Evolutionary conservation across 2,888 invertebrate species (phyloP), one percentile per base, ranked within the genome.

Genomic region (Drosophila austrosaltans): DNA sequence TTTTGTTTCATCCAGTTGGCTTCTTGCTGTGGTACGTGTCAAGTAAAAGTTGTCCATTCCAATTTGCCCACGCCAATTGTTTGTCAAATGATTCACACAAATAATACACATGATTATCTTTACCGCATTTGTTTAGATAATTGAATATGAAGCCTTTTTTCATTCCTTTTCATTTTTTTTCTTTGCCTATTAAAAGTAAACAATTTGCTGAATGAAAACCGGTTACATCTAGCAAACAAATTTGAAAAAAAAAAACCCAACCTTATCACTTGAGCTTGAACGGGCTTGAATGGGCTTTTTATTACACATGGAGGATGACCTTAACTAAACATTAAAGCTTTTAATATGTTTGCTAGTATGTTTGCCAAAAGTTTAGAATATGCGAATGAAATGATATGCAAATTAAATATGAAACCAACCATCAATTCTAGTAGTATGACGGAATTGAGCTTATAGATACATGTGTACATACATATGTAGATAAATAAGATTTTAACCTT

Each of bases 211-310:
- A 32, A 39, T 32, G 39, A 48, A 63, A 71, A 72, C 71, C 66
- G 72, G 71, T 71, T 72, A 20, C 30, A 53, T 53, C 44, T 59
- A 44, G 39, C 72, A 72, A 69, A 68, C 44, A 56, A 25, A 54
- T 67, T 59, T 12, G 2, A 10, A 48, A 10, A 48, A 10, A 48
- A 48, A 48, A 48, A 48, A 25, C 10, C 25, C 48, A 48, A 48
- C 39, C 22, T 39, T 68, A 68, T 66, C 68, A 68, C 44, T 71
- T 72, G 72, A 71, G 72, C 71, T 72, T 71, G 72, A 72, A 72
- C 72, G 60, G 2, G 25, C 7, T 16, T 16, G 16, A 58, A 40
- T 58, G 7, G 58, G 73, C 48, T 40, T 25, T 48, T 48, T 53
- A 32, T 65, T 71, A 72, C 56, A 72, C 12, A 40, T 30, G 58